Evolutionary conservation across 2,113 vertebrate genomes (phyloP), one percentile per base, ranked within the genome.

Genomic region (Burhinus oedicnemus): DNA sequence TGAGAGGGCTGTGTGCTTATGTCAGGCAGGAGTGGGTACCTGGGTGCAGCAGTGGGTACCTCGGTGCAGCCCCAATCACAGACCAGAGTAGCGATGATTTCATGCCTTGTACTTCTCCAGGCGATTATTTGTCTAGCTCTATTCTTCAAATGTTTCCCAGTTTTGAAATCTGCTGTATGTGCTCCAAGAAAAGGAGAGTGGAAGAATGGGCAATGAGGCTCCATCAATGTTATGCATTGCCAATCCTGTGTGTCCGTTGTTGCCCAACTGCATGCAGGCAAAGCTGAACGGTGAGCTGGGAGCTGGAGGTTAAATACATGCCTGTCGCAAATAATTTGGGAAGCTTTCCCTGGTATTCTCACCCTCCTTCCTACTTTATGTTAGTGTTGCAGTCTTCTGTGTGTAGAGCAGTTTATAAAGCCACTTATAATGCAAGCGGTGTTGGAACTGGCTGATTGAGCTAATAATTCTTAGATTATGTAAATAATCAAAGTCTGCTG

Each of bases 221-320:
- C 29, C 16, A 34, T 26, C 49, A 18, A 1, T 9, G 12, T 52
- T 54, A 18, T 3, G 5, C 38, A 1, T 44, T 57, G 47, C 51
- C 0, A 0, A 2, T 68, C 21, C 38, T 17, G 5, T 0, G 0
- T 57, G 36, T 38, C 2, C 5, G 8, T 61, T 77, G 51, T 47
- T 88, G 71, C 36, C 44, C 13, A 30, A 0, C 29, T 14, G 29
- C 12, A 4, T 6, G 40, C 18, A 47, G 61, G 55, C 62, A 70
- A 52, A 60, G 20, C 78, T 70, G 32, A 69, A 40, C 1, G 1
- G 17, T 38, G 26, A 44, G 21, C 27, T 55, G 78, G 8, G n/a
- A 11, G 44, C 78, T 85, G 84, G 23, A 85, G 40, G 36, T 85
- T 70, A 61, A 44, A 55, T 9, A 26, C 12, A 3, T 13, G 22